These are phyloP conservation scores for Euura saliciscinereae DNA, from an alignment of 1,140 invertebrate species.

Conservation along the genomic window DNA sequence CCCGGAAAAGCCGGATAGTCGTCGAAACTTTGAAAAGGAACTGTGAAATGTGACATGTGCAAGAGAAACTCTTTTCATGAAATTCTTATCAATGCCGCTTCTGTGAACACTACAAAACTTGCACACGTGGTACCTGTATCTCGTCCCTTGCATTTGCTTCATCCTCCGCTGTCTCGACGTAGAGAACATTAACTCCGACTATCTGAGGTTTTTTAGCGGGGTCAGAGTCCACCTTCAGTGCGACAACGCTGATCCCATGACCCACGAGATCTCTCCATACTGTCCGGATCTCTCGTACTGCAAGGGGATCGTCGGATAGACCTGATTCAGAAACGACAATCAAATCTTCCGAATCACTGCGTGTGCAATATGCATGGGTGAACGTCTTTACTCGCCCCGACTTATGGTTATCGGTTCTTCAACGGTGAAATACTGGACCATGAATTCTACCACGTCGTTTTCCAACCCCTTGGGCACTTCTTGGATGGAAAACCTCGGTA, in stretches of 20 bases:
- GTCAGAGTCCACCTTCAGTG: conserved; percentile 36
- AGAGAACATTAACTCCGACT: conserved; percentile 40
- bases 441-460: conserved; percentile 43
- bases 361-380: background rate
- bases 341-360: background rate
- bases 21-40: too few relatives aligned
- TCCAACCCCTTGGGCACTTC: conserved; percentile 49
- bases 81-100: too few relatives aligned
- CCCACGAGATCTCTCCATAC: conserved; percentile 34
- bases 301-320: conserved; percentile 31
- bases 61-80: too few relatives aligned
- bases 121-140: background rate
- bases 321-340: conserved; percentile 25
- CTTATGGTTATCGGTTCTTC: conserved; percentile 42
- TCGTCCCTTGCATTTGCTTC: conserved; percentile 7
- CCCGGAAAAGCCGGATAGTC: too few relatives aligned
- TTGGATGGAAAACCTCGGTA: conserved; percentile 42
- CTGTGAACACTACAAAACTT: too few relatives aligned
- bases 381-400: conserved; percentile 31
- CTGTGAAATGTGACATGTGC: too few relatives aligned
- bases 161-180: conserved; percentile 29
- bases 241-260: conserved; percentile 39
- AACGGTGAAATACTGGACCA: conserved; percentile 41
- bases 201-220: conserved; percentile 36
- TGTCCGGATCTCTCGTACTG: conserved; percentile 23